These are phyloP conservation scores for Epizoanthus rinbou DNA, from an alignment of 92 coral and sea anemone species.

Conservation along the genomic window DNA sequence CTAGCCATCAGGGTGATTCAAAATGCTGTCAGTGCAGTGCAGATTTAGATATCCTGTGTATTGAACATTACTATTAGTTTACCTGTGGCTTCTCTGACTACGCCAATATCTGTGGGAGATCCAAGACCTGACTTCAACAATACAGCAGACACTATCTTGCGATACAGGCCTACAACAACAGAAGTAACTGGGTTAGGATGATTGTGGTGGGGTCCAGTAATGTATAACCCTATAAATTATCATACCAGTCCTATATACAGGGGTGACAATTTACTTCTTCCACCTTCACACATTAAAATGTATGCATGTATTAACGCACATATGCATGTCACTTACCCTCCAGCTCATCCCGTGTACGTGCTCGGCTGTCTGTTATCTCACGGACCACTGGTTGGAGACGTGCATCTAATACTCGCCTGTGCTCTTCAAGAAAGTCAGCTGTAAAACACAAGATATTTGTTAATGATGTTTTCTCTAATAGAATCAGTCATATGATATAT, in stretches of 20 bases:
- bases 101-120: conserved; percentile 97
- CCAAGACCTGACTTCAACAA: conserved; percentile 94
- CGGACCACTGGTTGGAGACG: conserved; percentile 92
- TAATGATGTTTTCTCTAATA: no score
- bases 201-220: no score
- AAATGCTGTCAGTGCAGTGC: no score
- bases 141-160: conserved; percentile 97
- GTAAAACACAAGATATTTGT: background rate
- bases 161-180: conserved; percentile 72
- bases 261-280: no score
- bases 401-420: conserved; percentile 87
- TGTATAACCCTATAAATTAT: no score
- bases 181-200: no score
- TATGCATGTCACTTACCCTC: conserved; percentile 73
- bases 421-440: conserved; percentile 99
- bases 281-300: no score
- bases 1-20: no score
- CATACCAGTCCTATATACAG: no score
- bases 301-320: no score
- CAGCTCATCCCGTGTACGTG: conserved; percentile 96
- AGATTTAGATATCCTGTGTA: no score
- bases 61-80: background rate
- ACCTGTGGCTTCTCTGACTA: conserved; percentile 99
- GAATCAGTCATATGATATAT: no score
- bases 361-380: conserved; percentile 99